Evolutionary conservation across 1,140 invertebrate species (phyloP).

Genomic region (Drosophila persimilis): DNA sequence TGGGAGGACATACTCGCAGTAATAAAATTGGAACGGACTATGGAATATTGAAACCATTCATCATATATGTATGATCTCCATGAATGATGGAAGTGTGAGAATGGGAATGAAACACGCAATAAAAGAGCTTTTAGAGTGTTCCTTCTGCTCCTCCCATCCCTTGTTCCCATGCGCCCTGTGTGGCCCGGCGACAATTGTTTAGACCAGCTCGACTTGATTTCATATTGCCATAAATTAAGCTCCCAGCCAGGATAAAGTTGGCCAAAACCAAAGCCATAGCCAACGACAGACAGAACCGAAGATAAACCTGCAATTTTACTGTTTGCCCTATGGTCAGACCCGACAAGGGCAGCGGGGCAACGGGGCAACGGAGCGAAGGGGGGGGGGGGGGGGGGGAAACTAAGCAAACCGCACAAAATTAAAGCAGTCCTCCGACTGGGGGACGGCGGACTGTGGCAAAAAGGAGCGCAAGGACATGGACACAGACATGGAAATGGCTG

Average conservation of each 20-base stretch:
- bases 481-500: slow-evolving; percentile 13
- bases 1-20: too few relatives aligned
- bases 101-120: slow-evolving; percentile 16
- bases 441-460: not conserved
- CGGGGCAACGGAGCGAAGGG: not conserved
- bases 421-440: slow-evolving; percentile 26
- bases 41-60: too few relatives aligned
- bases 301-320: slow-evolving; percentile 44
- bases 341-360: not conserved
- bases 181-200: slow-evolving; percentile 3
- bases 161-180: too few relatives aligned
- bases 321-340: not conserved
- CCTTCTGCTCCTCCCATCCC: too few relatives aligned
- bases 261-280: slow-evolving; percentile 8
- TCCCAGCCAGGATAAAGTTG: slow-evolving; percentile 42
- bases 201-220: slow-evolving; percentile 42
- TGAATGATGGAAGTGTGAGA: slow-evolving; percentile 8
- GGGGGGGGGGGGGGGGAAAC: not conserved
- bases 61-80: too few relatives aligned
- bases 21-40: too few relatives aligned
- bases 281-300: slow-evolving; percentile 2
- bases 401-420: slow-evolving; percentile 51
- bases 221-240: slow-evolving; percentile 55
- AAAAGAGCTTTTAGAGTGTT: slow-evolving; percentile 41
- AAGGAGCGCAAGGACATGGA: too few relatives aligned